phyloP scores from a whole-genome alignment of 1,140 invertebrate species.

The Coptotermes formosanus region DNA sequence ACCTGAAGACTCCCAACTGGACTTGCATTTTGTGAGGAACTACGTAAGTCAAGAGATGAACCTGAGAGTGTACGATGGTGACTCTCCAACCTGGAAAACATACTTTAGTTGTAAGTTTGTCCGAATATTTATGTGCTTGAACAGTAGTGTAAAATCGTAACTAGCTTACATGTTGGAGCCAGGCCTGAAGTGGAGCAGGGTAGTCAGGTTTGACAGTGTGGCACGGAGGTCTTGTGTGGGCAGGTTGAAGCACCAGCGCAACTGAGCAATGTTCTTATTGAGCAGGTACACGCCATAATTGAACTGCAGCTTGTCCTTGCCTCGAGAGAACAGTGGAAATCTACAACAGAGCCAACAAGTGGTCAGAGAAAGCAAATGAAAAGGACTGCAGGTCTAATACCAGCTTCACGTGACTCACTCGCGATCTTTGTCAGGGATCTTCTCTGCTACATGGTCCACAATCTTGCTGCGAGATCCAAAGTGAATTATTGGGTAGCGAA shows the following conservation, averaged over 20 bases:
- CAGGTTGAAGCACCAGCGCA: constrained; percentile 70
- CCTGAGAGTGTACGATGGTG: constrained; percentile 51
- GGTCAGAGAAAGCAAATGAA: not conserved
- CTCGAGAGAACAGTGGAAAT: constrained; percentile 75
- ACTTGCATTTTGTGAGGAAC: constrained; percentile 43
- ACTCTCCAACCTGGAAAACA: constrained; percentile 45
- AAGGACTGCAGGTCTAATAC: constrained; percentile 36
- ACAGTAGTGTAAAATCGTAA: not conserved
- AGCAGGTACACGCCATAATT: constrained; percentile 81
- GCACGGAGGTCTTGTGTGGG: constrained; percentile 66
- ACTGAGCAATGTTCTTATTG: constrained; percentile 86
- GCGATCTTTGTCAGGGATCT: constrained; percentile 69
- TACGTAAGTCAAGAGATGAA: constrained; percentile 49
- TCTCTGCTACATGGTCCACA: constrained; percentile 70
- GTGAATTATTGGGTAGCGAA: constrained; percentile 74
- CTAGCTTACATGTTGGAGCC: constrained; percentile 32
- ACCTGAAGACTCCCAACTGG: constrained; percentile 40
- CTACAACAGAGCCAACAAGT: constrained; percentile 50
- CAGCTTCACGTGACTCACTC: constrained; percentile 54
- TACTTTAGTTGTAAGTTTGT: not conserved
- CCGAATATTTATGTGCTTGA: not conserved
- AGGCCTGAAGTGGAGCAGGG: constrained; percentile 55
- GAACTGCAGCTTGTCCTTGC: constrained; percentile 71
- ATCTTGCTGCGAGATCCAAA: constrained; percentile 75
- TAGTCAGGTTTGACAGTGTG: constrained; percentile 71